Conservation (phyloP, 2,113 vertebrate genomes). For the Thalassarche chlororhynchos region DNA sequence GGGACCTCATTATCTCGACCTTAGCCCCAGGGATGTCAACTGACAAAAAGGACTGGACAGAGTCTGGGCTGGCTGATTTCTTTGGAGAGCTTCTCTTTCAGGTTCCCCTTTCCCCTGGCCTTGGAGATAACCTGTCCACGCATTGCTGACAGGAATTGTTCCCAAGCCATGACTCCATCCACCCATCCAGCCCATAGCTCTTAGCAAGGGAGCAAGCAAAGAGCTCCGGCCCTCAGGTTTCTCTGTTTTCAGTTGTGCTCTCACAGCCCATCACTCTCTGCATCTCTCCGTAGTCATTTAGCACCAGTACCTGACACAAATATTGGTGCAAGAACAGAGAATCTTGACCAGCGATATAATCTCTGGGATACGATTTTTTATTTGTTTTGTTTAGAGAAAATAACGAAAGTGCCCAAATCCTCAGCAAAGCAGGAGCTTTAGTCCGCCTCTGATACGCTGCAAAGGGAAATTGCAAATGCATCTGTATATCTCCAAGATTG, state of each 20-base stretch:
- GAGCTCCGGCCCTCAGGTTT: background rate
- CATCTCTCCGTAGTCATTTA: background rate
- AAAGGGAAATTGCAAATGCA: background rate
- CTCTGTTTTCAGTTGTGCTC: background rate
- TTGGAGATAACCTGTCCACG: background rate
- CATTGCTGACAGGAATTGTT: background rate
- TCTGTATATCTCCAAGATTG: background rate
- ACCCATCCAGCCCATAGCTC: background rate
- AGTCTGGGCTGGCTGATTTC: background rate
- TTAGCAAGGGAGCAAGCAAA: background rate
- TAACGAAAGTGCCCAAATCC: background rate
- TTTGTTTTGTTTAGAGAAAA: background rate
- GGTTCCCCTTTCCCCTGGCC: background rate
- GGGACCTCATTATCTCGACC: conserved; percentile 17
- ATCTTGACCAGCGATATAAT: background rate
- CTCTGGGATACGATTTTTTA: background rate
- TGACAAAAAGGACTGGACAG: background rate
- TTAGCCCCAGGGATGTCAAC: conserved; percentile 2
- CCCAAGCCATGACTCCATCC: accelerated
- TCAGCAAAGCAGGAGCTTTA: background rate
- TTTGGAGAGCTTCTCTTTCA: background rate
- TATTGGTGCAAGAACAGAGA: background rate
- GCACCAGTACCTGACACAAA: background rate
- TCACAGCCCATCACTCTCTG: background rate
- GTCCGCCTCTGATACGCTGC: background rate